Percentiles rank a stretch among this genome's conserved stretches.
phyloP scores from a whole-genome alignment of 2,888 invertebrate genomes.

The Galeruca laticollis region DNA sequence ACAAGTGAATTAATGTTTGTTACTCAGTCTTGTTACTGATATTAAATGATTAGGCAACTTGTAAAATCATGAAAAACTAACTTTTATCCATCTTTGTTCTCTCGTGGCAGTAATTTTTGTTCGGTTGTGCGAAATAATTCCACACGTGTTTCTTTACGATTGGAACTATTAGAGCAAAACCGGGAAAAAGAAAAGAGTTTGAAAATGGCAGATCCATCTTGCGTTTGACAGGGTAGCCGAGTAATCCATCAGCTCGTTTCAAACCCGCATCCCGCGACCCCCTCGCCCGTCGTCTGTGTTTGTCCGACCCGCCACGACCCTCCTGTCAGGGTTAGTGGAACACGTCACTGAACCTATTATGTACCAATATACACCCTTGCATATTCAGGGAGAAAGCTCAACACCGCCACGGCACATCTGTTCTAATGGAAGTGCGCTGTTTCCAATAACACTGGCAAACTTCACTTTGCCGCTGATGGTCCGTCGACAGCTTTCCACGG shows the following conservation, averaged over 20 bases:
- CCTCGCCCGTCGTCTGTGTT: constrained; percentile 58
- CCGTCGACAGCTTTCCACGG: constrained; percentile 43
- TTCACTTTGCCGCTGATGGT: constrained; percentile 40
- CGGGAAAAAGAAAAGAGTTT: constrained; percentile 63
- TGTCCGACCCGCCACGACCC: constrained; percentile 56
- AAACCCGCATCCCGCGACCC: constrained; percentile 53
- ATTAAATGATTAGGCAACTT: too few species aligned
- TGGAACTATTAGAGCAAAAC: constrained; percentile 35
- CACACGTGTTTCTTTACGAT: constrained; percentile 18
- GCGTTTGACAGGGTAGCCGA: constrained; percentile 68
- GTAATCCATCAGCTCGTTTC: constrained; percentile 65
- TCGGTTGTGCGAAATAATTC: constrained; percentile 4
- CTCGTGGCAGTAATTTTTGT: background rate
- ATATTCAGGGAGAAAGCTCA: constrained; percentile 54
- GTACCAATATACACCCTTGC: constrained; percentile 63
- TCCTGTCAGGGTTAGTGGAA: constrained; percentile 68
- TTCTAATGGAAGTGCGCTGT: constrained; percentile 66
- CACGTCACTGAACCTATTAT: constrained; percentile 69
- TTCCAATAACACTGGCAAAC: constrained; percentile 56
- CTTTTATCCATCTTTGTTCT: background rate
- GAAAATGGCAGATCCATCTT: constrained; percentile 68
- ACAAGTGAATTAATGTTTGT: too few species aligned
- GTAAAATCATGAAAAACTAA: too few species aligned
- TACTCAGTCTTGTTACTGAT: too few species aligned
- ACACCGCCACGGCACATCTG: constrained; percentile 59